A percentile compares a stretch with the other conserved stretches of the same genome.
phyloP scores from a whole-genome alignment of 1,140 invertebrate genomes.

The Nixonia krombeini region DNA sequence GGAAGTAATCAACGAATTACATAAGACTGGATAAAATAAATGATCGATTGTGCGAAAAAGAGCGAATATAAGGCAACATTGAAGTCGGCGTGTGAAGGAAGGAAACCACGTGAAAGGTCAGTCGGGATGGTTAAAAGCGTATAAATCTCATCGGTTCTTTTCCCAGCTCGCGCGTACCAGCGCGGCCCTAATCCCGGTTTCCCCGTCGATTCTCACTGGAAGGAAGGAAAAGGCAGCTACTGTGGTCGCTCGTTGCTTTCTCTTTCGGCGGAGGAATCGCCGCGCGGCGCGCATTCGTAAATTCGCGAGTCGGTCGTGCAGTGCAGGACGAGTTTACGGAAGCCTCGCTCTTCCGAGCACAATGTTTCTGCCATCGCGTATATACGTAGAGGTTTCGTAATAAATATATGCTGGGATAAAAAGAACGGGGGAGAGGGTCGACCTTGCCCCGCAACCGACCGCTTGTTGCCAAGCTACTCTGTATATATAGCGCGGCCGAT shows the following conservation, averaged over 20 bases:
- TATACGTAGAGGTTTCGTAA: slow-evolving; percentile 63
- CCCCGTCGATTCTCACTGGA: not conserved
- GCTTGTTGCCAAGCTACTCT: slow-evolving; percentile 69
- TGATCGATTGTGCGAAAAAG: too few species aligned
- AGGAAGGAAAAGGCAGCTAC: slow-evolving; percentile 2
- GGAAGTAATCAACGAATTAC: too few species aligned
- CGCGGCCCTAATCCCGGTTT: not conserved
- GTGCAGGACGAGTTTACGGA: slow-evolving; percentile 22
- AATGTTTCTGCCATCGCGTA: slow-evolving; percentile 19
- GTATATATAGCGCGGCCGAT: slow-evolving; percentile 57
- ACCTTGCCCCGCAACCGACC: slow-evolving; percentile 68
- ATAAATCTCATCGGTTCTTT: too few species aligned
- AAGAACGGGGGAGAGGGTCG: slow-evolving; percentile 62
- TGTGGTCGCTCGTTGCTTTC: slow-evolving; percentile 1
- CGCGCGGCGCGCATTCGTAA: not conserved
- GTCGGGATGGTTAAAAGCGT: too few species aligned
- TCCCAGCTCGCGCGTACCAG: too few species aligned
- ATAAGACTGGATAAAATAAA: too few species aligned
- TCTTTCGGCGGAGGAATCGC: slow-evolving; percentile 3
- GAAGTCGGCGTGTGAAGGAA: too few species aligned
- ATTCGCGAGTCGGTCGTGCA: too few species aligned
- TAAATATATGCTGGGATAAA: slow-evolving; percentile 67
- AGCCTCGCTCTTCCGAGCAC: slow-evolving; percentile 14
- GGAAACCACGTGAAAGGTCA: too few species aligned
- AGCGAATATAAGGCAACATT: too few species aligned